Evolutionary conservation across 2,797 vertebrate genomes (phyloP), one percentile per base, ranked within the genome.

Genomic region (Acridotheres tristis): DNA sequence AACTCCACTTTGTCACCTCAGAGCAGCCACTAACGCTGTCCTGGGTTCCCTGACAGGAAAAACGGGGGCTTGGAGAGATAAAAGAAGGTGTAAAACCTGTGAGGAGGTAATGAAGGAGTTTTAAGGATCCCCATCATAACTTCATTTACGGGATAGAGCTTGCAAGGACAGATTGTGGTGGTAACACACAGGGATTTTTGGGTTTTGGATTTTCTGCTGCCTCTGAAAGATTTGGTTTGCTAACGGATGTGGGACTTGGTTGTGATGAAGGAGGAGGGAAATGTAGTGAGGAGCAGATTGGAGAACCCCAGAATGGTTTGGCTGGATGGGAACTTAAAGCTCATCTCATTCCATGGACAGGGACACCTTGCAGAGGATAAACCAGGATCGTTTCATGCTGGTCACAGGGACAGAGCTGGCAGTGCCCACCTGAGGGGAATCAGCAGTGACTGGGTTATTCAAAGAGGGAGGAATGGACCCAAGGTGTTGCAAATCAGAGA

Each of bases 311-410:
- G 34, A 13, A 7, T 7, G 40, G 34, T 59, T 42, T 42, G 59
- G 18, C 6, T 53, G 45, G 58, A 12, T 34, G 9, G 29, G 40
- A 40, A 5, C 25, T 14, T 14, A 2, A 17, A 58, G 3, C 45
- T 58, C 45, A 6, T 11, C 12, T 14, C 18, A 5, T 32, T 53
- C 17, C 87, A 16, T 4, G 58, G 29, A 2, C 57, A 83, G 87
- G 58, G 65, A 8, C 29, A 29, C 2, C 5, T 42, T 22, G 1
- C 42, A 16, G 45, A 13, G 72, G 50, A 1, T 3, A 11, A 55
- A 38, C 1, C 20, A 29, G 55, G 38, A 19, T 50, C 0, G 1
- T 63, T 53, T 63, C 20, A 0, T 0, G 2, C 14, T 34, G 73
- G 16, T 13, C 23, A 3, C 42, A 55, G 34, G 2, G 72, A 1